These are phyloP conservation scores for Tolypeutes matacus DNA, from an alignment of 2,797 vertebrate genomes.

Conservation along the genomic window DNA sequence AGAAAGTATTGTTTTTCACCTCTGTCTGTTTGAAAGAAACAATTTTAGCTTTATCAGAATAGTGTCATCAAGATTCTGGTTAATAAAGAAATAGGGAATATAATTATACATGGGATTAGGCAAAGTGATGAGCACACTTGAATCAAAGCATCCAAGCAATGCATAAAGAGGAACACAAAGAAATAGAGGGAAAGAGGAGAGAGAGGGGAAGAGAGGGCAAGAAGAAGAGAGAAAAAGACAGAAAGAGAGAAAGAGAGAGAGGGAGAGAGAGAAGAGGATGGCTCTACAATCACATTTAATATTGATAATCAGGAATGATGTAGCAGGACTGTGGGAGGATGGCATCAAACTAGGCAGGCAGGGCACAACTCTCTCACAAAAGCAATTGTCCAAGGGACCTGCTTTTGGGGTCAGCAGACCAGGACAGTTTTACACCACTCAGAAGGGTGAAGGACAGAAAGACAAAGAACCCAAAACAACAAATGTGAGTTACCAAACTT, in stretches of 20 bases:
- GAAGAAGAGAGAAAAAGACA: not conserved
- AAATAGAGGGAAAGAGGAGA: no score
- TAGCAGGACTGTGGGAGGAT: no score
- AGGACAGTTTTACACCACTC: no score
- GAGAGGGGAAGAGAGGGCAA: not conserved
- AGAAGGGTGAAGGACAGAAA: no score
- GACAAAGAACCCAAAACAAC: no score
- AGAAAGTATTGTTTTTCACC: not conserved
- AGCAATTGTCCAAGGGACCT: no score
- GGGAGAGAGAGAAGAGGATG: not conserved
- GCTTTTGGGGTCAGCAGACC: no score
- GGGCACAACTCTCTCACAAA: no score
- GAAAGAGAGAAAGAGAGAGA: no score
- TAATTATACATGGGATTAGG: not conserved
- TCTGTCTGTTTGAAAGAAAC: not conserved
- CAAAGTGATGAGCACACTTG: not conserved
- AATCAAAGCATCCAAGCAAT: not conserved
- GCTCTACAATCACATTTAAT: not conserved
- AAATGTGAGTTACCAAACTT: no score
- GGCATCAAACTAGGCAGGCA: no score
- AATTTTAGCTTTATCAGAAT: not conserved
- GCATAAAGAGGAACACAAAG: not conserved
- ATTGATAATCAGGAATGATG: no score
- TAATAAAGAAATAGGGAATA: not conserved
- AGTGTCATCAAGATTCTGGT: not conserved